Evolutionary conservation across 1,140 invertebrate genomes (phyloP).

Genomic region (Diachasmimorpha longicaudata): DNA sequence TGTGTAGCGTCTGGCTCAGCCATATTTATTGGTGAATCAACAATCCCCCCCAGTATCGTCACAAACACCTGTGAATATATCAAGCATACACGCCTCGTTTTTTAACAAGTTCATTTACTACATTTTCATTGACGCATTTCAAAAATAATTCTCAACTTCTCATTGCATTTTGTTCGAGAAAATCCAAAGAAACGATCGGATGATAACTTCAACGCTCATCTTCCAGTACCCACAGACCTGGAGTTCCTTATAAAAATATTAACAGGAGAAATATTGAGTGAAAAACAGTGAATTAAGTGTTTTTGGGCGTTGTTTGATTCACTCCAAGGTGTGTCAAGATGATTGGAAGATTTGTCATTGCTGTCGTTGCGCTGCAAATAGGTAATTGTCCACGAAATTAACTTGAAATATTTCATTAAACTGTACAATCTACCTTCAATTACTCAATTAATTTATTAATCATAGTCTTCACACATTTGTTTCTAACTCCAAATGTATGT

Average conservation of each 20-base stretch:
- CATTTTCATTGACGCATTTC: background rate
- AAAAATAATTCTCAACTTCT: background rate
- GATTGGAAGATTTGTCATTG: conserved; percentile 30
- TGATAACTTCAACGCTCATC: no score
- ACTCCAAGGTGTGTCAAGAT: conserved; percentile 43
- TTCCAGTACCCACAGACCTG: background rate
- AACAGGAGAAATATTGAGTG: background rate
- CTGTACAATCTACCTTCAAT: background rate
- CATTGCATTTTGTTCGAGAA: background rate
- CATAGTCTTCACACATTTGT: background rate
- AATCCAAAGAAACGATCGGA: background rate
- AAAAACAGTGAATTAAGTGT: conserved; percentile 15
- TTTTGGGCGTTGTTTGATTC: conserved; percentile 26
- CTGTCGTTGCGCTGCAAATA: conserved; percentile 33
- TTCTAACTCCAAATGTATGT: background rate
- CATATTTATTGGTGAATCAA: conserved; percentile 9
- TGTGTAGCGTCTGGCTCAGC: background rate
- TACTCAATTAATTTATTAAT: background rate
- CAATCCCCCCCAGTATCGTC: background rate
- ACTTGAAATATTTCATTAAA: background rate
- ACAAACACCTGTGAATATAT: conserved; percentile 7
- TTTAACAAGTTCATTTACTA: background rate
- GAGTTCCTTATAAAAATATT: background rate
- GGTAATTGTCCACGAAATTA: conserved; percentile 29
- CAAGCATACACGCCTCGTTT: background rate